A percentile compares a stretch with the other conserved stretches of the same genome.
Evolutionary conservation across 1,140 invertebrate species (phyloP).

Genomic region (Myzus persicae): DNA sequence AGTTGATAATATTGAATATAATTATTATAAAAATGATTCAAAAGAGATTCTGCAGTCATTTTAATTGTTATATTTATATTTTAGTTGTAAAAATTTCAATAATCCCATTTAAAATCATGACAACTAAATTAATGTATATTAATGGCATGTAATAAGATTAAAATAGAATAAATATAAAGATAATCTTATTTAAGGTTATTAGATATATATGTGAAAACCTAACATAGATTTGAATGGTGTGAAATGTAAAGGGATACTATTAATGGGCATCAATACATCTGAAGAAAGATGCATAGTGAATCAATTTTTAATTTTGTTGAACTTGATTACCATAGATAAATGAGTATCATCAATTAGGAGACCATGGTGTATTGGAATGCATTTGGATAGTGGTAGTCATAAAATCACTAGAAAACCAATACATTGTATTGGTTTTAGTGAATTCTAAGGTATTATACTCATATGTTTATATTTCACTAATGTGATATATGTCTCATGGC

Average conservation of each 20-base stretch:
- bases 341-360: slow-evolving; percentile 37
- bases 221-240: neutral
- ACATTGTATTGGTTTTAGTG: neutral
- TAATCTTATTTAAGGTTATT: neutral
- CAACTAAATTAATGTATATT: neutral
- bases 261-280: neutral
- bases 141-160: slow-evolving; percentile 2
- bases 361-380: slow-evolving; percentile 40
- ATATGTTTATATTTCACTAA: neutral
- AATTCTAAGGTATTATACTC: neutral
- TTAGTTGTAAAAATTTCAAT: neutral
- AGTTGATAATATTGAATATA: neutral
- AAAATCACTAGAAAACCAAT: neutral
- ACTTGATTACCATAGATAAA: neutral
- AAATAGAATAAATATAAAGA: neutral
- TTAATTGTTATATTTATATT: neutral
- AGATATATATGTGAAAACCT: neutral
- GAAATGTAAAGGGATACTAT: neutral
- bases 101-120: neutral
- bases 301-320: neutral
- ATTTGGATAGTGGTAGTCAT: neutral
- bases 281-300: neutral
- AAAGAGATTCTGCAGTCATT: neutral
- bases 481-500: slow-evolving; percentile 15
- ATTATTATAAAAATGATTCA: neutral